Base-by-base conservation (phyloP, 2,888 invertebrate genomes). In the Sicus ferrugineus region DNA sequence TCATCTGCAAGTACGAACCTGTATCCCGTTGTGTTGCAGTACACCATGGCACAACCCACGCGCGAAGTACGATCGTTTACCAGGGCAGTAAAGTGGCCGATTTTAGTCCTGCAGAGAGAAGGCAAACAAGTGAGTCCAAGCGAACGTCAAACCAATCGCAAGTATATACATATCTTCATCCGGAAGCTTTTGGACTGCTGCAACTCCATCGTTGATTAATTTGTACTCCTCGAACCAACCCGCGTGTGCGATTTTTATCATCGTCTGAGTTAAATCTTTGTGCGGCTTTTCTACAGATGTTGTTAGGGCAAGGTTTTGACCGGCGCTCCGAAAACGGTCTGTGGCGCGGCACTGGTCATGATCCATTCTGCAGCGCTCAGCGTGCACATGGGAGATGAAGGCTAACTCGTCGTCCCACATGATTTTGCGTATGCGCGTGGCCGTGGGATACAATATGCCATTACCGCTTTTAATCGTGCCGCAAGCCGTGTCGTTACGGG, bases 341-440 rank as follows among this genome's bases (percentile, higher is more conserved):
- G 72, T 72, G n/a, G 48, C 50, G 21, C 68, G 67, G 42, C 76
- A 76, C 38, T 50, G 42, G 62, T 72, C 71, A 9, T 68, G 72
- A 2, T 69, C 67, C 9, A 54, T 56, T 6, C 34, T 69, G 3
- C 73, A 73, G 28, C 68, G 67, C 6, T 62, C 52, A 5, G 74
- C 70, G 26, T 74, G 74, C n/a, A 62, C 16, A 30, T 69, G 69
- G 14, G 76, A 74, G 21, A 76, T 54, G 61, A 64, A 75, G 21
- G 72, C 74, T 34, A 76, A 66, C 50, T 76, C 76, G 52, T 58
- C 63, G 30, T 75, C 75, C 76, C 76, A 76, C 5, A 76, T 70
- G 11, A 76, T 67, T 62, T 74, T 72, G 4, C 74, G 76, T 75
- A 76, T 76, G 0, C 75, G 74, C 7, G 72, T 48, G 0, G 75